Evolutionary conservation across 2,113 vertebrate genomes (phyloP), one percentile per base, ranked within the genome.

Genomic region (Brachypteracias leptosomus): DNA sequence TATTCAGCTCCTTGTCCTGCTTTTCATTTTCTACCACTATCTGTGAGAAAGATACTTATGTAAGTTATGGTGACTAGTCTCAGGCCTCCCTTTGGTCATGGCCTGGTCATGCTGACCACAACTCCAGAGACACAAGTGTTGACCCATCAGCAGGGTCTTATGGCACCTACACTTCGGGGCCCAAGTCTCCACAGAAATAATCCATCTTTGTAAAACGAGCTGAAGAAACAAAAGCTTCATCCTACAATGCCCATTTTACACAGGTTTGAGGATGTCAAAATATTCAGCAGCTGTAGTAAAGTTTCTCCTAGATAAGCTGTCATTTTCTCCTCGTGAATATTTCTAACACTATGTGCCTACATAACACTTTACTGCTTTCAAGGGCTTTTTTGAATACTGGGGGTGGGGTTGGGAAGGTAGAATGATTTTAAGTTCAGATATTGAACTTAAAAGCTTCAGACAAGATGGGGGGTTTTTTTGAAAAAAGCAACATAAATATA

Each of bases 1-100:
- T 89, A 87, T 62, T 95, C 88, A 95, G 17, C 57, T 75, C 72
- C 92, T 83, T 76, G 67, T 88, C 80, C 86, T 57, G 46, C n/a
- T 94, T 88, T 76, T 82, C 90, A 66, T 87, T 90, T 88, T 74
- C 70, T 40, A 20, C 58, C 26, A 38, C 44, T 75, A 16, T 44
- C 88, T 87, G 42, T 33, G 19, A 86, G 52, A 71, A 59, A 84
- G 35, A 46, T 15, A 44, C 74, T 83, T 67, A 42, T 28, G 67
- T 29, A 82, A 87, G 85, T 70, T 42, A 10, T 0, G 38, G 61
- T 36, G 61, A 13, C 54, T 38, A 26, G 31, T 58, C 70, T 76
- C 7, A 14, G 19, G 33, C 73, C 38, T 62, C 82, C 63, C 86
- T 44, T 57, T 66, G 81, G 59, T 29, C 80, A 31, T 2, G 25